Evolutionary conservation across 2,888 invertebrate species (phyloP), one percentile per base, ranked within the genome.

Genomic region (Acleris literana): DNA sequence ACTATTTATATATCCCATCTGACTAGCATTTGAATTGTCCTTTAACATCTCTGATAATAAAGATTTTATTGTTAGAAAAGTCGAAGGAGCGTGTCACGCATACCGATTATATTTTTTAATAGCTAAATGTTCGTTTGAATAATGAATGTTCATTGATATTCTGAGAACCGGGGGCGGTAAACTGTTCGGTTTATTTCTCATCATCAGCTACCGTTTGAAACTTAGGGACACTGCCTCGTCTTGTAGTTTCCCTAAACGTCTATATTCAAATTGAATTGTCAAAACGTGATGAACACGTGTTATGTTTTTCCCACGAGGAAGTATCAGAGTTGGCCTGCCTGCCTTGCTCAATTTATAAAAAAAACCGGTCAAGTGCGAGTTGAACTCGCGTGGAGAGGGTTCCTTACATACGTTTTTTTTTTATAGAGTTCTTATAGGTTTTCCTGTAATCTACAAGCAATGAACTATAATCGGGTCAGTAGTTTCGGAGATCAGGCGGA

Each of bases 101-200:
- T 90, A 88, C 87, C 71, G 77, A 90, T 80, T 79, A 83, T 83
- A 80, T 81, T 89, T 90, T 56, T 90, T 91, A 91, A 91, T 90
- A 90, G 87, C 69, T 72, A 73, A 75, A 77, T 74, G 77, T 74
- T 72, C 76, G 75, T 75, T 73, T 74, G 85, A 87, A 87, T 86
- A 84, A 83, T 78, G 77, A 84, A 83, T 74, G 74, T 78, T 77
- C 81, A 82, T 86, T 86, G 76, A 80, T 84, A 85, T 88, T 86
- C 87, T 74, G 70, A 72, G 83, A 86, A 85, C 78, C 75, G 62
- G 65, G 70, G 76, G 76, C 71, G 76, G 76, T 71, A 76, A 57
- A 57, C 46, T 53, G 52, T 48, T 48, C 52, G 13, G 52, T 66
- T 57, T 65, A 65, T 61, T 66, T 57, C 52, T 57, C 66, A 61